Percentiles rank a stretch among this genome's conserved stretches.
Evolutionary conservation across 2,797 vertebrate species (phyloP).

Genomic region (Sus cebifrons): DNA sequence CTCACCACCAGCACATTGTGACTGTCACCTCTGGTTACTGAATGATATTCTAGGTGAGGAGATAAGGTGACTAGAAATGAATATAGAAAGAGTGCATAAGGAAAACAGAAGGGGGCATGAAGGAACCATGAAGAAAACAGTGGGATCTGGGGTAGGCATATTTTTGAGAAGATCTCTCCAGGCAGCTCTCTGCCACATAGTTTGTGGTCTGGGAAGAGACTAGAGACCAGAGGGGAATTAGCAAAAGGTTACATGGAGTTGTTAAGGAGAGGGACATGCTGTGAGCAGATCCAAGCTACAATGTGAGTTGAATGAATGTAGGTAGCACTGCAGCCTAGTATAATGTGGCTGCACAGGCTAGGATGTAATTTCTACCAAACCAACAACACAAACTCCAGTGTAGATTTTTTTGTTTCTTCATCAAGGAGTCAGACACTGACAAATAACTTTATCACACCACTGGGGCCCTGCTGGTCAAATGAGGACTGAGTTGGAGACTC

Average conservation of each 20-base stretch:
- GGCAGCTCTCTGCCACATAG: background rate
- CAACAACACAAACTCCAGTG: background rate
- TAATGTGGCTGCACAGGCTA: background rate
- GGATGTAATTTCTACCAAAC: background rate
- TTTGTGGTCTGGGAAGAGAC: background rate
- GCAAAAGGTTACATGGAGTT: background rate
- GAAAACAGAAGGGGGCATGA: background rate
- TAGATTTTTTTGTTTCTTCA: background rate
- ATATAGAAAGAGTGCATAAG: accelerated
- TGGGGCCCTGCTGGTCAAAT: background rate
- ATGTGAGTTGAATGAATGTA: accelerated
- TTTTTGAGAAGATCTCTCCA: background rate
- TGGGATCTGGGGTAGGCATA: no score
- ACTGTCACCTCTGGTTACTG: background rate
- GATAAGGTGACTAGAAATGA: background rate
- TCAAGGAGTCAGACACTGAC: background rate
- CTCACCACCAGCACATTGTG: accelerated
- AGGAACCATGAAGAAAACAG: background rate
- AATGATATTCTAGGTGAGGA: background rate
- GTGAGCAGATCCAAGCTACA: background rate
- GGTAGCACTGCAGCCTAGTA: accelerated
- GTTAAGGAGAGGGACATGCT: background rate
- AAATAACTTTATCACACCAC: accelerated
- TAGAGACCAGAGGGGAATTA: background rate
- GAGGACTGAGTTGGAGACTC: background rate